A percentile compares a stretch with the other conserved stretches of the same genome.
Conservation (phyloP, 2,797 vertebrate species). For the Syngnathus acus region DNA sequence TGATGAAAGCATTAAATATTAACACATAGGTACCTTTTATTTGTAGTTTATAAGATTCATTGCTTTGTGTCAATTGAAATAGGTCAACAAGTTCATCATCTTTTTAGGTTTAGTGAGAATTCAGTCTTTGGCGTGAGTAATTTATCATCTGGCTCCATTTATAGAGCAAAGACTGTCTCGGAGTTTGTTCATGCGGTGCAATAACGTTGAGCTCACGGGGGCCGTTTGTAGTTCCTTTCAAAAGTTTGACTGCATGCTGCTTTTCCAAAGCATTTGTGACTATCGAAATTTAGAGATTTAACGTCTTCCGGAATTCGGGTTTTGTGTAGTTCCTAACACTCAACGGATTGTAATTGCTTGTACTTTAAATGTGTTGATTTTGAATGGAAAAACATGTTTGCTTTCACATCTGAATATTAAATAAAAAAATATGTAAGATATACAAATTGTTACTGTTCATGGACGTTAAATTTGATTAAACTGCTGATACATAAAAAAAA, state of each 20-base stretch:
- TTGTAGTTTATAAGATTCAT: neutral
- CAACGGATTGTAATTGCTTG: constrained; percentile 36
- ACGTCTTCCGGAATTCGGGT: constrained; percentile 6
- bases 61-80: constrained; percentile 1
- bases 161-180: neutral
- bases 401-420: constrained; percentile 39
- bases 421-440: constrained; percentile 38
- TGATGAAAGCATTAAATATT: neutral
- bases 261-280: constrained; percentile 25
- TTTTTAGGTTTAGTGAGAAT: neutral
- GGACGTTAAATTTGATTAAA: neutral
- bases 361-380: constrained; percentile 48
- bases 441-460: neutral
- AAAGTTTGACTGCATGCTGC: constrained; percentile 53
- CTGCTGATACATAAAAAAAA: neutral
- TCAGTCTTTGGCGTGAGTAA: neutral
- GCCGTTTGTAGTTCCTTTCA: constrained; percentile 14
- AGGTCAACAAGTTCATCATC: neutral
- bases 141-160: neutral
- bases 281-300: constrained; percentile 16
- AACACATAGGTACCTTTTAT: neutral
- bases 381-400: constrained; percentile 40
- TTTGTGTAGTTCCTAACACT: constrained; percentile 31
- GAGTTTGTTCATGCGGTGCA: constrained; percentile 24
- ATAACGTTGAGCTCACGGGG: neutral